These are phyloP conservation scores for Bombus pascuorum DNA, from an alignment of 1,140 invertebrate genomes.

Conservation along the genomic window DNA sequence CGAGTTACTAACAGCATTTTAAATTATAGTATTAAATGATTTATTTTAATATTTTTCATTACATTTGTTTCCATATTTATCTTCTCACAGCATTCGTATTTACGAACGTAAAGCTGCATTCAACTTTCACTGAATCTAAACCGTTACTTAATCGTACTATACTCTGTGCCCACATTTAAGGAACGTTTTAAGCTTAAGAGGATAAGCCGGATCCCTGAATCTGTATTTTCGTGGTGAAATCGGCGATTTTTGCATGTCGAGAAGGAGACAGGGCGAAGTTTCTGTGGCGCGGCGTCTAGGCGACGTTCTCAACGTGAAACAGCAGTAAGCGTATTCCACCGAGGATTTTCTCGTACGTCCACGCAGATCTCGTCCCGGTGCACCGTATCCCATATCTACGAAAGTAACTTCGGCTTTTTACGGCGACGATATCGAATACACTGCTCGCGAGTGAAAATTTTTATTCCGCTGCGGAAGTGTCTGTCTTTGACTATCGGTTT, in stretches of 20 bases:
- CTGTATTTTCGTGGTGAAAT: too few species aligned
- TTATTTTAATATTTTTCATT: neutral
- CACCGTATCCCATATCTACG: constrained; percentile 1
- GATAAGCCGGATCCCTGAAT: neutral
- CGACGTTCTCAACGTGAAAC: constrained; percentile 4
- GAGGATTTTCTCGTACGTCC: neutral
- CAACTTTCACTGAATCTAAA: neutral
- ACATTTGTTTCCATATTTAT: neutral
- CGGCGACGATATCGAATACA: constrained; percentile 5
- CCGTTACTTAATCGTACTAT: neutral
- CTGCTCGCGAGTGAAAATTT: constrained; percentile 30
- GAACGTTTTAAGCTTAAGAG: neutral
- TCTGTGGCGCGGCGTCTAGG: neutral
- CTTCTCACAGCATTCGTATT: neutral
- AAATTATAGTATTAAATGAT: neutral
- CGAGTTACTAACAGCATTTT: neutral
- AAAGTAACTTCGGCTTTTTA: neutral
- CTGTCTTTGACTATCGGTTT: neutral
- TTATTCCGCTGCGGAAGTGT: constrained; percentile 42
- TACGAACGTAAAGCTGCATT: neutral
- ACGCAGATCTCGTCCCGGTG: too few species aligned
- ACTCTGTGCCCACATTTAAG: neutral
- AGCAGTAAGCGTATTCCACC: constrained; percentile 7
- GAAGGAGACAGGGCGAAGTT: neutral
- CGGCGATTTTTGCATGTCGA: neutral